phyloP scores from a whole-genome alignment of 2,113 vertebrate species.

The Strix aluco region DNA sequence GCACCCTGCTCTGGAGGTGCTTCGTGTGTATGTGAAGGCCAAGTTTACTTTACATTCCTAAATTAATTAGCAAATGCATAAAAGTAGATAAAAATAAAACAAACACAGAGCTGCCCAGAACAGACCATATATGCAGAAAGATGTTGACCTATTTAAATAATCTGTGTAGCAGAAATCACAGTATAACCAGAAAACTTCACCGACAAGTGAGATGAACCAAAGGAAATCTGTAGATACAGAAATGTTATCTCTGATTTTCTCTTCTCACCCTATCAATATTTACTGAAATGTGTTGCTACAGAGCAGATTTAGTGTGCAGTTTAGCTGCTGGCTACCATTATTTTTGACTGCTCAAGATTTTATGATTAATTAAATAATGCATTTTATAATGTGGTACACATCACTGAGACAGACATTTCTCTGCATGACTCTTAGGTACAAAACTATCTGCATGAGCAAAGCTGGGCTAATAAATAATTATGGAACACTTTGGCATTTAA shows the following conservation, averaged over 20 bases:
- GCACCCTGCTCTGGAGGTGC: neutral
- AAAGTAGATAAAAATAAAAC: neutral
- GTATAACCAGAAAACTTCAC: rapidly evolving
- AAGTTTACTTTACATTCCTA: neutral
- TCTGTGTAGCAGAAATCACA: neutral
- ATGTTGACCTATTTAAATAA: neutral
- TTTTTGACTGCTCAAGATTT: neutral
- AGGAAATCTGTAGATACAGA: neutral
- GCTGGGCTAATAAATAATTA: neutral
- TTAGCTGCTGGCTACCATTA: neutral
- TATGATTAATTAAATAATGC: neutral
- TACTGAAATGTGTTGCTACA: neutral
- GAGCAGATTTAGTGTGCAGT: neutral
- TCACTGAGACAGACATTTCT: neutral
- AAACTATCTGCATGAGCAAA: neutral
- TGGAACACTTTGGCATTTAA: neutral
- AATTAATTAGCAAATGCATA: neutral
- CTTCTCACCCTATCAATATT: neutral
- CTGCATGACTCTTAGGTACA: neutral
- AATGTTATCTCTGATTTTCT: rapidly evolving
- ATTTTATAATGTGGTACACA: neutral
- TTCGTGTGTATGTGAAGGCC: neutral
- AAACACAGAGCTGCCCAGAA: neutral
- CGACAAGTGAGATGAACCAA: neutral
- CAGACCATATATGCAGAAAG: rapidly evolving